Conservation (phyloP, 1,140 invertebrate genomes). For the Drosophila erecta region DNA sequence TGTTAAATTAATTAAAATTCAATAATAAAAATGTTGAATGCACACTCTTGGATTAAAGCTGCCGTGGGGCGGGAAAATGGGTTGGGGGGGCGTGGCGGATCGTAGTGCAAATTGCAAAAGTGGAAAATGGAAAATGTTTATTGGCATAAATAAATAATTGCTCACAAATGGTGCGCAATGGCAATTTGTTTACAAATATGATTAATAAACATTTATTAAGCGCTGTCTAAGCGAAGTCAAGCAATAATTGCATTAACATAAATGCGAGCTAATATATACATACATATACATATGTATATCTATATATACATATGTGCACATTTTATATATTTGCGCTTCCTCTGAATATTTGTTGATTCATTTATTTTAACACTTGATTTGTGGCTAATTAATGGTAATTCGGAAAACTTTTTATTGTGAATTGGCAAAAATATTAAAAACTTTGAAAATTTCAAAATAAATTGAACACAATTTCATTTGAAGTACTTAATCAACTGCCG, state of each 20-base stretch:
- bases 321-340: neutral
- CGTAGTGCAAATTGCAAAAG: conserved; percentile 20
- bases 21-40: conserved; percentile 73
- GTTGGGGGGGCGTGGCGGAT: conserved; percentile 1
- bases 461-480: no score
- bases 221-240: conserved; percentile 28
- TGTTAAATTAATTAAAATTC: conserved; percentile 81
- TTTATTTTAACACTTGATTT: conserved; percentile 22
- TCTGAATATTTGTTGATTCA: conserved; percentile 19
- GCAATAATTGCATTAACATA: conserved; percentile 43
- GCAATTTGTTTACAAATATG: conserved; percentile 70
- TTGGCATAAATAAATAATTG: conserved; percentile 71
- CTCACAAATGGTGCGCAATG: conserved; percentile 66
- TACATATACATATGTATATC: neutral
- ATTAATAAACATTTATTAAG: conserved; percentile 72
- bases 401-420: neutral
- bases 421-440: no score
- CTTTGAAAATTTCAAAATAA: neutral
- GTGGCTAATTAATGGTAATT: conserved; percentile 24
- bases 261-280: no score
- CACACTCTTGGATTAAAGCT: conserved; percentile 61
- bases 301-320: neutral
- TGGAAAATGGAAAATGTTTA: conserved; percentile 54
- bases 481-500: neutral
- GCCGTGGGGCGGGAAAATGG: neutral